Base-by-base conservation (phyloP, 2,888 invertebrate genomes). In the Aradus depressus region DNA sequence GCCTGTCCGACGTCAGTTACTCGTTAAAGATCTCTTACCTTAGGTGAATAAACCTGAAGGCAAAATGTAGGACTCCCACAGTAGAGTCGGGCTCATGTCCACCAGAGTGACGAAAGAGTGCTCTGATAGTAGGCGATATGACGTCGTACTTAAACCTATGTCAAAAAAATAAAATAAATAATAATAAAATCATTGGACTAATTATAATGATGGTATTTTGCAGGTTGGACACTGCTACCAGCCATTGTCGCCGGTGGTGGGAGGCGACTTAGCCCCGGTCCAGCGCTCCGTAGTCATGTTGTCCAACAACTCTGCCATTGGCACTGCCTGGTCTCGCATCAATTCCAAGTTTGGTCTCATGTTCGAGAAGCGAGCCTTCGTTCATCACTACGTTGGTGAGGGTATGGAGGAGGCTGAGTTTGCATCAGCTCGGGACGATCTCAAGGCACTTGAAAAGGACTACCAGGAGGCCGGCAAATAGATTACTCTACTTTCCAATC, bases 391-490 rank as follows among this genome's bases (percentile, higher is more conserved):
- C 62, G 81, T 80, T 38, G 83, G 81, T 37, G 83, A 85, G 66
- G 85, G 85, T 25, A 84, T 85, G 84, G 83, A 84, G 62, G 83
- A 83, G 65, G 84, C 81, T 0, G 86, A 85, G 67, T 86, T 62
- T 54, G 51, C 52, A 4, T 65, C 65, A 54, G 68, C 68, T 6
- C 63, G 68, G 34, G 72, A 72, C 59, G 72, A 73, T 62, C 67
- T 75, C 62, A 74, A 84, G 50, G 84, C 84, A 10, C 75, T 87
- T 52, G 86, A 86, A 73, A 84, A 85, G 73, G 87, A 87, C 70
- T 87, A 87, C 71, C 83, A 84, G 70, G 84, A 21, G 4, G 45
- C 47, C 3, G 51, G 25, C 8, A 6, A 23, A 3, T 25, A 44
- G 4, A 12, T 22, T 38, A 22, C 38, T n/a, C n/a, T 25, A 12